These are phyloP conservation scores for Poeciliopsis occidentalis DNA, from an alignment of 2,113 vertebrate species.

Conservation along the genomic window DNA sequence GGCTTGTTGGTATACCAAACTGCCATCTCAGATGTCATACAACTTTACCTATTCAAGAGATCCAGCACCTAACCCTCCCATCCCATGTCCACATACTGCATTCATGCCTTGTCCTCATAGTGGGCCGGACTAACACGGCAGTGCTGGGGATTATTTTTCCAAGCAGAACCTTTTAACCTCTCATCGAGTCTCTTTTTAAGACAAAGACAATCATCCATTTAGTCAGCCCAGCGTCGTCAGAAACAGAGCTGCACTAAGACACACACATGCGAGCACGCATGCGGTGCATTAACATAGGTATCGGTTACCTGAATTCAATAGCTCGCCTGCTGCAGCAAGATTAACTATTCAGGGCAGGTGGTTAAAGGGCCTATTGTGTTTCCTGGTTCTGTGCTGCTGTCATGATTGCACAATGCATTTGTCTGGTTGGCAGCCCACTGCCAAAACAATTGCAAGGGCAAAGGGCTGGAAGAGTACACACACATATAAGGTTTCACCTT, in stretches of 20 bases:
- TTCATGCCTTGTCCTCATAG: neutral
- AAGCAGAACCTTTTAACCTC: conserved; percentile 61
- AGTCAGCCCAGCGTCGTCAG: conserved; percentile 43
- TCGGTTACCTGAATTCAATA: conserved; percentile 83
- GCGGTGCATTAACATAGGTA: conserved; percentile 72
- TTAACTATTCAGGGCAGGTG: conserved; percentile 83
- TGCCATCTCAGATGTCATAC: conserved; percentile 61
- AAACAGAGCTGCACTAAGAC: conserved; percentile 33
- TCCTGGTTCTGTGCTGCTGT: conserved; percentile 68
- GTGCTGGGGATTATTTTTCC: conserved; percentile 34
- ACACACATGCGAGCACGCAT: conserved; percentile 32
- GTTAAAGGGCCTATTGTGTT: conserved; percentile 82
- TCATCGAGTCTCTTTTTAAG: conserved; percentile 53
- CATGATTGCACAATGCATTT: conserved; percentile 72
- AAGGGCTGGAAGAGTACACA: conserved; percentile 71
- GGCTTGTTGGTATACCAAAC: conserved; percentile 47
- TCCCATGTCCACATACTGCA: neutral
- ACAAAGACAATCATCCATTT: conserved; percentile 49
- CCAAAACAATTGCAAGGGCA: conserved; percentile 75
- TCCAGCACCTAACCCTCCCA: conserved; percentile 1
- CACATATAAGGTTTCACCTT: conserved; percentile 61
- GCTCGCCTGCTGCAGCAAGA: conserved; percentile 77
- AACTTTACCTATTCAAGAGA: conserved; percentile 31
- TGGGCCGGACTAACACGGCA: conserved; percentile 29
- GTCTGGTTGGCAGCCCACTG: conserved; percentile 66